Percentiles rank a stretch among this genome's conserved stretches.
These are phyloP conservation scores for Phalera bucephala DNA, from an alignment of 2,888 invertebrate species.

Conservation along the genomic window DNA sequence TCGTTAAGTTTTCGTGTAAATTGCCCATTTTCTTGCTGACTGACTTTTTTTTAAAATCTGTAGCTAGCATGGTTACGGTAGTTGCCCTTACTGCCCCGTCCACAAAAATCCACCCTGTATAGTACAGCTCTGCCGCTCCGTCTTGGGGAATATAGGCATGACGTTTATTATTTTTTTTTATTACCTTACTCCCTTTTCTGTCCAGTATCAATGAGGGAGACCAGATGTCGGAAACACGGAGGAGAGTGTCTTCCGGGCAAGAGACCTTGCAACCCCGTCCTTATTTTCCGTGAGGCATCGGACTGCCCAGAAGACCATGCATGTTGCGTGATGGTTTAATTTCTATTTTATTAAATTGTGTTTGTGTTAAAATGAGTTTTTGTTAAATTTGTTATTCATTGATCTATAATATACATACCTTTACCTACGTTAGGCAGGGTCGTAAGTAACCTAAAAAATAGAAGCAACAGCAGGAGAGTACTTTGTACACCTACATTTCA, in stretches of 20 bases:
- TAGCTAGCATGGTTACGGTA: too few species aligned
- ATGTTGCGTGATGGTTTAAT: constrained; percentile 45
- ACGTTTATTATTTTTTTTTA: too few species aligned
- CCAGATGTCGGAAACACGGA: constrained; percentile 47
- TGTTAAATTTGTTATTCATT: not conserved
- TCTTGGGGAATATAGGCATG: too few species aligned
- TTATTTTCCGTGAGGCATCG: constrained; percentile 20
- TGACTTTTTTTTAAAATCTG: constrained; percentile 6
- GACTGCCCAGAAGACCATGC: constrained; percentile 33
- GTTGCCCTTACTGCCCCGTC: too few species aligned
- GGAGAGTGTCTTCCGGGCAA: constrained; percentile 36
- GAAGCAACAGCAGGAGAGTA: too few species aligned
- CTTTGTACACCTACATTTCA: too few species aligned
- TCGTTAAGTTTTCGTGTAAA: not conserved
- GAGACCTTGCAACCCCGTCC: constrained; percentile 24
- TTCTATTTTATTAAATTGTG: not conserved
- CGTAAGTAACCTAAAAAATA: too few species aligned
- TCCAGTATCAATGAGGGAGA: constrained; percentile 57
- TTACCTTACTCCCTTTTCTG: constrained; percentile 8
- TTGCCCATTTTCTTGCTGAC: too few species aligned
- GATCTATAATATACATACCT: too few species aligned
- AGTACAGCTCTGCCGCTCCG: too few species aligned
- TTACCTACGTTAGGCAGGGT: too few species aligned
- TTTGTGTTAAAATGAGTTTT: not conserved
- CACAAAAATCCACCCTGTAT: too few species aligned